Evolutionary conservation across 2,888 invertebrate genomes (phyloP).

Genomic region (Labia minor): DNA sequence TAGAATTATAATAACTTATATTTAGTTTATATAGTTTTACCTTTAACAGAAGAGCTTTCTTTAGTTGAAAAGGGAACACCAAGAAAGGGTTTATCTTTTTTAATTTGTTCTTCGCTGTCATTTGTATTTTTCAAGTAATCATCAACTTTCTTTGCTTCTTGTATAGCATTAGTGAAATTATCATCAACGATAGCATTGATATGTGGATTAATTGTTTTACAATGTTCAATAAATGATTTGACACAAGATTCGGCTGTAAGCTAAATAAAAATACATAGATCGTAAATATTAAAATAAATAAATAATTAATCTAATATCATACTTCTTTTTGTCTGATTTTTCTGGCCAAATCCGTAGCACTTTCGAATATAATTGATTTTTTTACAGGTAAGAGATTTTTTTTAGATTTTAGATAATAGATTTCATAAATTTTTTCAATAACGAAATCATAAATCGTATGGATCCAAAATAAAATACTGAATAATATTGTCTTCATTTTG

Average conservation of each 20-base stretch:
- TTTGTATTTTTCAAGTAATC: constrained; percentile 47
- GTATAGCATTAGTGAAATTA: constrained; percentile 62
- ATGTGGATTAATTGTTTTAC: constrained; percentile 49
- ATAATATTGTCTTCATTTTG: no score
- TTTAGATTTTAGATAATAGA: neutral
- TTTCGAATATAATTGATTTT: neutral
- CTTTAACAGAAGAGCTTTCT: constrained; percentile 71
- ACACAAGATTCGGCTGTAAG: constrained; percentile 70
- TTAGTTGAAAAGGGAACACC: constrained; percentile 90
- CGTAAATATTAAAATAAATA: no score
- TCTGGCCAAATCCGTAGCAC: neutral
- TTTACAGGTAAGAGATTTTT: neutral
- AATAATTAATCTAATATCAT: neutral
- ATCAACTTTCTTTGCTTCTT: constrained; percentile 67
- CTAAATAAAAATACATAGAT: constrained; percentile 33
- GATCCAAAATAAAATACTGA: neutral
- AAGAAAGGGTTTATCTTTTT: constrained; percentile 60
- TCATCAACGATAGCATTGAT: constrained; percentile 77
- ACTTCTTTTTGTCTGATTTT: neutral
- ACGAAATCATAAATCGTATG: neutral
- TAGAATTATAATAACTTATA: no score
- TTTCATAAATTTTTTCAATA: neutral
- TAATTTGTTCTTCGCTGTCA: constrained; percentile 50
- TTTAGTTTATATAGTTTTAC: no score
- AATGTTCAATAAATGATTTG: constrained; percentile 26